A percentile compares a stretch with the other conserved stretches of the same genome.
Evolutionary conservation across 2,797 vertebrate genomes (phyloP).

Genomic region (Melanotaenia nigrans): DNA sequence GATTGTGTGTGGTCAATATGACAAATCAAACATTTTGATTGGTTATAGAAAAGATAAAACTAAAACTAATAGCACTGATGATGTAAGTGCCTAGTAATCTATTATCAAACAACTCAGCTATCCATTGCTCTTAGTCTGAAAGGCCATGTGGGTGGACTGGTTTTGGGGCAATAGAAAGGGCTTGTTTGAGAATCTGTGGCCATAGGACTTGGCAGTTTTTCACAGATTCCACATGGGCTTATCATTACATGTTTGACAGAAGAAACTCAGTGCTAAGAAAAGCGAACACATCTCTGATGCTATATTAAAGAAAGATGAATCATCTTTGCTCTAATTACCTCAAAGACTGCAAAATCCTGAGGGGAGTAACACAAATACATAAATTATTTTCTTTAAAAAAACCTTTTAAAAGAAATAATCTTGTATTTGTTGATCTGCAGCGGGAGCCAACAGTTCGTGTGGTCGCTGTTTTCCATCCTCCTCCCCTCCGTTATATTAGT

Average conservation of each 20-base stretch:
- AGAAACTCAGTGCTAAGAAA: neutral
- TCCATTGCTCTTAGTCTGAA: neutral
- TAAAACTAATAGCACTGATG: neutral
- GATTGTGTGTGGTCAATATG: neutral
- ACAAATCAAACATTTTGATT: conserved; percentile 4
- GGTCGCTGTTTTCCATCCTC: conserved; percentile 55
- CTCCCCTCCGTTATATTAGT: conserved; percentile 61
- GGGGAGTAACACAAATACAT: neutral
- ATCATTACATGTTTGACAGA: neutral
- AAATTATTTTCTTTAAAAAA: neutral
- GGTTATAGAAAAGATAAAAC: neutral
- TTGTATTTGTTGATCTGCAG: conserved; percentile 44
- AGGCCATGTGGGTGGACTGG: neutral
- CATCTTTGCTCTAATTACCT: neutral
- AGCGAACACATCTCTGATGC: neutral
- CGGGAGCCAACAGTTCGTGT: conserved; percentile 66
- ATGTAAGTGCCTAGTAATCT: neutral
- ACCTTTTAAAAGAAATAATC: conserved; percentile 5
- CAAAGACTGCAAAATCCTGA: neutral
- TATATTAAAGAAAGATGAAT: neutral
- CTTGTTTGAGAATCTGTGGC: conserved; percentile 2
- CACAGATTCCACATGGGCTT: neutral
- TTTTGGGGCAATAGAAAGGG: neutral
- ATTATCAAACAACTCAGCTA: neutral
- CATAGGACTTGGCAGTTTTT: neutral